Percentiles rank a stretch among this genome's conserved stretches.
These are phyloP conservation scores for Orthosia gothica DNA, from an alignment of 2,888 invertebrate genomes.

Conservation along the genomic window DNA sequence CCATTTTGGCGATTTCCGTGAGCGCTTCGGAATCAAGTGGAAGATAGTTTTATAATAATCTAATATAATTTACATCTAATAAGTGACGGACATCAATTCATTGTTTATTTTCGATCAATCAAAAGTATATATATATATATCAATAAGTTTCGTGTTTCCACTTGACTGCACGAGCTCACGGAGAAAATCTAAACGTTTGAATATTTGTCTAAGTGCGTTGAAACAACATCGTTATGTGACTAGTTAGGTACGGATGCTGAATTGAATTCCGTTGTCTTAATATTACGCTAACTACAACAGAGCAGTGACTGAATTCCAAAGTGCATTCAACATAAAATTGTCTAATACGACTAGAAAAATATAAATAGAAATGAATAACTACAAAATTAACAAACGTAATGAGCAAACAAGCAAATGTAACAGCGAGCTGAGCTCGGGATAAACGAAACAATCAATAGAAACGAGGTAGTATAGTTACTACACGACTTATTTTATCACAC, in stretches of 20 bases:
- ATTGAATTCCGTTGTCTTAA: slow-evolving; percentile 77
- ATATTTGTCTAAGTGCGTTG: slow-evolving; percentile 74
- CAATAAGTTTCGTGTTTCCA: slow-evolving; percentile 61
- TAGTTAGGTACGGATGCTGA: slow-evolving; percentile 82
- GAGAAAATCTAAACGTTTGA: slow-evolving; percentile 67
- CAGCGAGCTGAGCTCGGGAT: slow-evolving; percentile 87
- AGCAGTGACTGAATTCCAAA: slow-evolving; percentile 71
- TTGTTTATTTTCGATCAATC: slow-evolving; percentile 68
- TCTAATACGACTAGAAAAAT: slow-evolving; percentile 84
- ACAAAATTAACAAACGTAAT: slow-evolving; percentile 82
- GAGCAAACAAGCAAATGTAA: slow-evolving; percentile 86
- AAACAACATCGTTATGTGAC: slow-evolving; percentile 83
- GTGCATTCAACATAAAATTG: slow-evolving; percentile 75
- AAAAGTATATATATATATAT: too few relatives aligned
- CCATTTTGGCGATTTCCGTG: slow-evolving; percentile 76
- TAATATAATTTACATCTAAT: slow-evolving; percentile 64
- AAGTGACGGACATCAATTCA: slow-evolving; percentile 69
- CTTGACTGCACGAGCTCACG: slow-evolving; percentile 72
- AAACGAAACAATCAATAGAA: slow-evolving; percentile 78
- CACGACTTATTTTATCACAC: slow-evolving; percentile 87
- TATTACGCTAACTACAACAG: slow-evolving; percentile 73
- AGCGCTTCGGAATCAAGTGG: slow-evolving; percentile 75
- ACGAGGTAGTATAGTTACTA: slow-evolving; percentile 91
- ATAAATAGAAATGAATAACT: slow-evolving; percentile 73
- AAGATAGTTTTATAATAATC: slow-evolving; percentile 55